Base-by-base conservation (phyloP, 2,113 vertebrate genomes). In the Thamnophis sirtalis region DNA sequence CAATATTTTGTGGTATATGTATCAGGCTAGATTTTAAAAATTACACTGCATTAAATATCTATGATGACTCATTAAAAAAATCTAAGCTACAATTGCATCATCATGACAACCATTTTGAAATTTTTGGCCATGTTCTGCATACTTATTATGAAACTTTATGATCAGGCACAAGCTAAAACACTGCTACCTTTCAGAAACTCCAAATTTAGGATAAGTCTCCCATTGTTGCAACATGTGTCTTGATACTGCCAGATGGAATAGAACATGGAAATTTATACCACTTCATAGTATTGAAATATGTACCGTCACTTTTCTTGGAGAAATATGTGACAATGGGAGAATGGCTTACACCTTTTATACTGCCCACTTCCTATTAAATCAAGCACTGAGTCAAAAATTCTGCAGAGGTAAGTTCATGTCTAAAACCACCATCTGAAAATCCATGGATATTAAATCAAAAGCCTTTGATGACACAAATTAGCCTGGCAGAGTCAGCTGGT, bases 381-480 rank as follows among this genome's bases (percentile, higher is more conserved):
- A 84, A 90, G 11, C 63, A 43, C 0, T 5, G 10, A 8, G 11
- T 7, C 50, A 26, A 80, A 28, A 49, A 50, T 63, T 63, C 84
- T 63, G 48, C 84, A 54, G 33, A 85, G 53, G 28, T 92, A 48
- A 48, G 48, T 56, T 92, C 49, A 58, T 85, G 73, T 33, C 48
- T 92, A 17, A 89, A 92, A 24, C 48, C 48, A 84, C 87, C 54
- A 58, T 60, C n/a, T 89, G 63, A 51, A 92, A 85, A 85, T 63
- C 28, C 48, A 15, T 51, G 17, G n/a, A 55, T 91, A 91, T 89
- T 95, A 89, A 97, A 94, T 93, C 89, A 96, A 58, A 88, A 95
- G 93, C 93, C 80, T 96, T 96, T 96, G 96, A 96, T 97, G 96
- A 95, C 95, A 96, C 95, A 92, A 93, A 92, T 87, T 92, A 94